phyloP scores from a whole-genome alignment of 2,797 vertebrate genomes.

The Orientallactaga sibirica region DNA sequence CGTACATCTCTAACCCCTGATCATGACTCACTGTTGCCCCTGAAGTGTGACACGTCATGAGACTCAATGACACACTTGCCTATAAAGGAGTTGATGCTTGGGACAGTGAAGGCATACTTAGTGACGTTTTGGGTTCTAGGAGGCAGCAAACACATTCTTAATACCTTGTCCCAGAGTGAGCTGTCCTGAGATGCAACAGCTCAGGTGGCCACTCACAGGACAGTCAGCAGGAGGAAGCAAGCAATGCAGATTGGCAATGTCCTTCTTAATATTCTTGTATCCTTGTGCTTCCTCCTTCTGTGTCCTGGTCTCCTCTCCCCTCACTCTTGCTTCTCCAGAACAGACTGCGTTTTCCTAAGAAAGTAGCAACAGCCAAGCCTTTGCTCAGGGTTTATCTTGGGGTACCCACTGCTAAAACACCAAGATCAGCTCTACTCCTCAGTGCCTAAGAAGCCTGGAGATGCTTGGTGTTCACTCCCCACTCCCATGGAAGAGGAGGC shows the following conservation, averaged over 20 bases:
- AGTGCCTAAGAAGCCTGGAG: background rate
- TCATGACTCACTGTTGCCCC: background rate
- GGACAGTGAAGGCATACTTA: background rate
- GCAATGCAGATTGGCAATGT: background rate
- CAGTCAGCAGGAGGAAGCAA: background rate
- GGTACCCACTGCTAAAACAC: background rate
- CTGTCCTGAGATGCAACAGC: background rate
- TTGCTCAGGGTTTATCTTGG: background rate
- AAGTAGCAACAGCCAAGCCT: background rate
- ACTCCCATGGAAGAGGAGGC: background rate
- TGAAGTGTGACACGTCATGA: background rate
- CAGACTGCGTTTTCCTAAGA: background rate
- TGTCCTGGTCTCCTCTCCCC: background rate
- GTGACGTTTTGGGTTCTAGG: background rate
- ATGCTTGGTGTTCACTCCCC: too few relatives aligned
- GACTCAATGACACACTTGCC: background rate
- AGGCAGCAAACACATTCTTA: background rate
- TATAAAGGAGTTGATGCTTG: too few relatives aligned
- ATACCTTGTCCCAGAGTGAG: background rate
- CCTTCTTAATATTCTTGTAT: background rate
- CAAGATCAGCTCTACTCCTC: background rate
- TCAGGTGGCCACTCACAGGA: background rate
- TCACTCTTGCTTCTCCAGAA: background rate
- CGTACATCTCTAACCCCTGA: background rate
- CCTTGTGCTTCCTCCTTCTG: background rate